A percentile compares a stretch with the other conserved stretches of the same genome.
Evolutionary conservation across 2,113 vertebrate species (phyloP).

Genomic region (Sorex fumeus): DNA sequence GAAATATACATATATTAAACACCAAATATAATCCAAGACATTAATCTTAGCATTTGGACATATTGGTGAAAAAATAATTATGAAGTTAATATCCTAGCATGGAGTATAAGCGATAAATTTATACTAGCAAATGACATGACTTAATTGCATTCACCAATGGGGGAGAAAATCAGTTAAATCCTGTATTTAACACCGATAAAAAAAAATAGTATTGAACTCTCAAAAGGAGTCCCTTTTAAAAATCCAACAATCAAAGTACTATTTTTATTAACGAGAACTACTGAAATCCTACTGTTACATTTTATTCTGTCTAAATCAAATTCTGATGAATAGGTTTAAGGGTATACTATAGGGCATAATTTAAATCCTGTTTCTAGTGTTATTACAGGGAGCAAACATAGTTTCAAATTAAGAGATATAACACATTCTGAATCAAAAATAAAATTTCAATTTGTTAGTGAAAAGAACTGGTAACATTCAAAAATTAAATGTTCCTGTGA

Average conservation of each 20-base stretch:
- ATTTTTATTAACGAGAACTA: conserved; percentile 22
- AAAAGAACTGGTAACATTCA: neutral
- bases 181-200: neutral
- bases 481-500: neutral
- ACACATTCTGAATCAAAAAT: neutral
- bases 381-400: neutral
- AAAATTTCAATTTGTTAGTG: neutral
- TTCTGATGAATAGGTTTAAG: neutral
- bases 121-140: neutral
- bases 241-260: neutral
- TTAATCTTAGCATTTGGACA: neutral
- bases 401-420: neutral
- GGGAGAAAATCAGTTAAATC: neutral
- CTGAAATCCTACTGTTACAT: neutral
- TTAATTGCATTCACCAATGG: neutral
- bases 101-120: neutral
- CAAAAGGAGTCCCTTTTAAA: neutral
- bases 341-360: neutral
- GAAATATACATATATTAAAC: neutral
- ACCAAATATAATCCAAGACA: neutral
- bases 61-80: neutral
- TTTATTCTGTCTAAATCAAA: neutral
- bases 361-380: neutral
- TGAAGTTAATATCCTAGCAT: neutral
- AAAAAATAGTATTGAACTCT: neutral